phyloP scores from a whole-genome alignment of 2,797 vertebrate species.

The Cirrhinus mrigala region DNA sequence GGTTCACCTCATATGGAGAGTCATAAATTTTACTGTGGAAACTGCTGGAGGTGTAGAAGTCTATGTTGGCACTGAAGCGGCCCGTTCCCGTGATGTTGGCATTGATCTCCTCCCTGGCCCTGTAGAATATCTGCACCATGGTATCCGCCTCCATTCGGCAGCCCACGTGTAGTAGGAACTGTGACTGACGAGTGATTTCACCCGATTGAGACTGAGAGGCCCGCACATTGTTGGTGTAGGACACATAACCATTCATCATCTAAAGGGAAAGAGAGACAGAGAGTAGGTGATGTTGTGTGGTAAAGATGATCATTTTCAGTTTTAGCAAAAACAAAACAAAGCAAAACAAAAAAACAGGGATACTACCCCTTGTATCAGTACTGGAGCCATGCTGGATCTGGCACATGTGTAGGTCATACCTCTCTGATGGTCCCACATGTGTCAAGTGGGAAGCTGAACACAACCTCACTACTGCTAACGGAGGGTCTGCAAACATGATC shows the following conservation, averaged over 20 bases:
- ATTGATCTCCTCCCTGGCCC: conserved; percentile 38
- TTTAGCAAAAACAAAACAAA: too few relatives aligned
- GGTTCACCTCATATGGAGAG: conserved; percentile 78
- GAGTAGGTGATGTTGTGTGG: not conserved
- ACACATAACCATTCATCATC: conserved; percentile 75
- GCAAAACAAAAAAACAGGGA: too few relatives aligned
- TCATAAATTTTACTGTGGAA: conserved; percentile 78
- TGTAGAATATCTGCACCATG: conserved; percentile 77
- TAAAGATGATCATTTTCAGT: not conserved
- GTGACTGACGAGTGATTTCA: conserved; percentile 76
- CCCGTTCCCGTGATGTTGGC: conserved; percentile 72
- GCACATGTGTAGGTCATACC: too few relatives aligned
- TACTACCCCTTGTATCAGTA: too few relatives aligned
- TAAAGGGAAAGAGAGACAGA: conserved; percentile 59
- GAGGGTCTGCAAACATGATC: too few relatives aligned
- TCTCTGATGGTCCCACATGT: too few relatives aligned
- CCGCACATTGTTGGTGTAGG: conserved; percentile 81
- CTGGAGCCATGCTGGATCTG: too few relatives aligned
- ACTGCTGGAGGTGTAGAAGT: conserved; percentile 81
- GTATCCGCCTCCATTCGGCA: conserved; percentile 86
- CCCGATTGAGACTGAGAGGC: conserved; percentile 37
- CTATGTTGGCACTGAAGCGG: conserved; percentile 79
- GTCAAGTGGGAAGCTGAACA: too few relatives aligned
- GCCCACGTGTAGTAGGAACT: conserved; percentile 73
- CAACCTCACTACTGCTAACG: too few relatives aligned